Conservation (phyloP, 2,888 invertebrate species). For the Parochlus steinenii region DNA sequence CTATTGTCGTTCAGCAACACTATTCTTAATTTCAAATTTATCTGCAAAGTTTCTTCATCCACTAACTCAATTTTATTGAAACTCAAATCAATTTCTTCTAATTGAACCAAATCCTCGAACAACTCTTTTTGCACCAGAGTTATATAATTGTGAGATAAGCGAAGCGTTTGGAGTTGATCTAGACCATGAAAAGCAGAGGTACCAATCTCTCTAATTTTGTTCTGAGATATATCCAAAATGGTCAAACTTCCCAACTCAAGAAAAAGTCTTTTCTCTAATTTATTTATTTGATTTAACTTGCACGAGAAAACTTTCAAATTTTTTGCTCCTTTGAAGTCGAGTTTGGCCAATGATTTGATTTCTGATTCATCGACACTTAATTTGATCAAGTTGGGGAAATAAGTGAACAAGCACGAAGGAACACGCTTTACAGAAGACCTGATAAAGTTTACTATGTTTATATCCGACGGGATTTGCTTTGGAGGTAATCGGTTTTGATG, state of each 20-base stretch:
- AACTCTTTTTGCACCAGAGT: background rate
- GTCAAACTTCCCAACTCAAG: background rate
- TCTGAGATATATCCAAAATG: constrained; percentile 4
- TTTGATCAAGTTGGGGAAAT: too few relatives aligned
- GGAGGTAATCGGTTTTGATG: too few relatives aligned
- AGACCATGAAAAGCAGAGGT: constrained; percentile 5
- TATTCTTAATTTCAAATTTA: background rate
- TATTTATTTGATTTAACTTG: constrained; percentile 4
- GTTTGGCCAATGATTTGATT: constrained; percentile 25
- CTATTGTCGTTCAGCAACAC: constrained; percentile 9
- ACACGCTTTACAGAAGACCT: too few relatives aligned
- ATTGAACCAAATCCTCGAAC: constrained; percentile 7
- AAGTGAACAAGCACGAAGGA: too few relatives aligned
- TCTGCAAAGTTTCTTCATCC: background rate
- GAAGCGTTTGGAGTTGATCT: background rate
- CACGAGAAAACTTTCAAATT: constrained; percentile 1
- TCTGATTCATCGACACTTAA: too few relatives aligned
- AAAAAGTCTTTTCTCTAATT: constrained; percentile 2
- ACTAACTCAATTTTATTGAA: constrained; percentile 6
- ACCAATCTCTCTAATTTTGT: constrained; percentile 4
- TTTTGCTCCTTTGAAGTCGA: background rate
- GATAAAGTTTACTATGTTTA: too few relatives aligned
- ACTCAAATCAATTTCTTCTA: constrained; percentile 10
- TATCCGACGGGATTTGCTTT: too few relatives aligned
- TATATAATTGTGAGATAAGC: constrained; percentile 3